phyloP scores from a whole-genome alignment of 2,113 vertebrate genomes.

The Phodopus roborovskii region DNA sequence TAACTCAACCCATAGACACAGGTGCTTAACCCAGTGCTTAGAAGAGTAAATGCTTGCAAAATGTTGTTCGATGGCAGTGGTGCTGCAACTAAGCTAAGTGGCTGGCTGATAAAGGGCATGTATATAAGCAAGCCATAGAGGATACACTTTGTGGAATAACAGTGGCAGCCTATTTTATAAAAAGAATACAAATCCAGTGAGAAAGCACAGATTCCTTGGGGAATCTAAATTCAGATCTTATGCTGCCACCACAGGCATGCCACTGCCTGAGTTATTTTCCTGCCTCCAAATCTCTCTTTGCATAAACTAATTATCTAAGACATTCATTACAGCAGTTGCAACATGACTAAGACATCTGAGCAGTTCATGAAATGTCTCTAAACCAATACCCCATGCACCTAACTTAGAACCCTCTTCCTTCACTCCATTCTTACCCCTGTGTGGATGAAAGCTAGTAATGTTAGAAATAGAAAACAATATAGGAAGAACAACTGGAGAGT shows the following conservation, averaged over 20 bases:
- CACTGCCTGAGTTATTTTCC: not conserved
- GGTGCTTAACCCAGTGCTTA: not conserved
- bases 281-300: not conserved
- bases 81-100: not conserved
- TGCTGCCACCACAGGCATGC: not conserved
- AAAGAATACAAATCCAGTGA: not conserved
- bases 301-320: not conserved
- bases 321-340: not conserved
- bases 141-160: not conserved
- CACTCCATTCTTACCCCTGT: not conserved
- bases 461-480: slow-evolving; percentile 14
- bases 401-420: not conserved
- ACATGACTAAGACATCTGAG: not conserved
- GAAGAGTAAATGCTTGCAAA: not conserved
- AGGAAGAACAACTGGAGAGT: not conserved
- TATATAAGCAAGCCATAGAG: not conserved
- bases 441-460: not conserved
- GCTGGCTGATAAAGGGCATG: not conserved
- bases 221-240: not conserved
- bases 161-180: not conserved
- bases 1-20: not conserved
- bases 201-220: not conserved
- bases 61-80: not conserved
- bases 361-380: not conserved
- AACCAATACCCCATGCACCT: too few relatives aligned